These are phyloP conservation scores for Grammomys surdaster DNA, from an alignment of 2,113 vertebrate species.

Conservation along the genomic window DNA sequence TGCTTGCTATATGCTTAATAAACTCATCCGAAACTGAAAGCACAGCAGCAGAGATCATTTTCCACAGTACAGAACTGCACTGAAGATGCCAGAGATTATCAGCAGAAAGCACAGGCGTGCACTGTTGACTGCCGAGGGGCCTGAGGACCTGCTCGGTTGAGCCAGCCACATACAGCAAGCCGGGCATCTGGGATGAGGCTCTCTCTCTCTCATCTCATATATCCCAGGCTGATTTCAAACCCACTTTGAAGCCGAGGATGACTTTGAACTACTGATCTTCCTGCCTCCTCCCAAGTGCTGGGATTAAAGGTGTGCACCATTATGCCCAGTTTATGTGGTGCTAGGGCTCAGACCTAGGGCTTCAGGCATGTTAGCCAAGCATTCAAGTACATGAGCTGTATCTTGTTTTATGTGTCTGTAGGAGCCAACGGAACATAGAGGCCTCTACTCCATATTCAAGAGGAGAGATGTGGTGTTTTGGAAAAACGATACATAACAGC, in stretches of 20 bases:
- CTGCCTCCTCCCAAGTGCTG: background rate
- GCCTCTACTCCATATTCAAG: background rate
- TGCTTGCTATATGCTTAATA: background rate
- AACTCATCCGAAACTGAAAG: background rate
- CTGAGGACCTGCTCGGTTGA: background rate
- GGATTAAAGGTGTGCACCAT: background rate
- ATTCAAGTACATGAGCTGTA: background rate
- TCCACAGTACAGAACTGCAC: background rate
- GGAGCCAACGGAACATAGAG: too few relatives aligned
- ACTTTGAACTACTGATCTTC: background rate
- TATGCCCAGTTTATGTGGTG: background rate
- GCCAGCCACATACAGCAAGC: background rate
- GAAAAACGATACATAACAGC: background rate
- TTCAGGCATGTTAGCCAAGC: background rate
- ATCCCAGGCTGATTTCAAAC: background rate
- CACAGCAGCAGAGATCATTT: background rate
- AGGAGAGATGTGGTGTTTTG: background rate
- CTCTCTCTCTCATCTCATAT: too few relatives aligned
- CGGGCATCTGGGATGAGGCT: background rate
- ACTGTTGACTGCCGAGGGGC: accelerated
- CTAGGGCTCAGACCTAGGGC: background rate
- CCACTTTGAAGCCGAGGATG: background rate
- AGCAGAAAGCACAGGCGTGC: background rate
- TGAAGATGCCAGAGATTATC: background rate
- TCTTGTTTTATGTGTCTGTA: background rate